A percentile compares a stretch with the other conserved stretches of the same genome.
Conservation (phyloP, 2,888 invertebrate genomes). For the Theodoxus fluviatilis region DNA sequence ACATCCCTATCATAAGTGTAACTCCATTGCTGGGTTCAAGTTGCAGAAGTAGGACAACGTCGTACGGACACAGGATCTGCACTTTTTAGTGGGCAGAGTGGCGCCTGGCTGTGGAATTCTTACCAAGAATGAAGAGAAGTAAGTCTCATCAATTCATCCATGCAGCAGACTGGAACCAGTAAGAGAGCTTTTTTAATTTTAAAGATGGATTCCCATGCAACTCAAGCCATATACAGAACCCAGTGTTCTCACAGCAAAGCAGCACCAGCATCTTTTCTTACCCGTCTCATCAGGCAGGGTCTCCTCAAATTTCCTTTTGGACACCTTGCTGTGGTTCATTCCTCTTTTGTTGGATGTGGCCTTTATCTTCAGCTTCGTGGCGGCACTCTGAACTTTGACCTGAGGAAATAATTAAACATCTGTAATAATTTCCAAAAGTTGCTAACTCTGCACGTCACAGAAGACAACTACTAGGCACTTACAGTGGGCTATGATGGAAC, state of each 20-base stretch:
- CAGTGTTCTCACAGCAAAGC: no score
- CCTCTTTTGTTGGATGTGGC: slow-evolving; percentile 36
- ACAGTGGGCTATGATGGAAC: background rate
- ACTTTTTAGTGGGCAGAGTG: no score
- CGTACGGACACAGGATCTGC: no score
- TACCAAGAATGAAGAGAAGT: no score
- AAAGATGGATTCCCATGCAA: background rate
- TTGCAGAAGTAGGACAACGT: no score
- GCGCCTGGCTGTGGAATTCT: no score
- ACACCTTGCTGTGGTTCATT: slow-evolving; percentile 31
- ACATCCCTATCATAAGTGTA: no score
- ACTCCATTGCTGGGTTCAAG: no score
- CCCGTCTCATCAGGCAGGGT: slow-evolving; percentile 36
- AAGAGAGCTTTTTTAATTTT: background rate
- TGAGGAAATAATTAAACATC: slow-evolving; percentile 23
- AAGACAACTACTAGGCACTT: background rate
- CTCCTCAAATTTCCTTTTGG: slow-evolving; percentile 40
- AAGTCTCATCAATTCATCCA: no score
- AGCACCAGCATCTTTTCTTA: no score
- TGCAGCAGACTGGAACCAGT: no score
- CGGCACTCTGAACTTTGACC: slow-evolving; percentile 41
- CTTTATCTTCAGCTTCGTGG: slow-evolving; percentile 40
- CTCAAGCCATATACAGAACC: no score
- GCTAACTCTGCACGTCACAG: background rate
- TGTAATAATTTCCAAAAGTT: background rate